These are phyloP conservation scores for Archilochus colubris DNA, from an alignment of 2,113 vertebrate species.

Conservation along the genomic window DNA sequence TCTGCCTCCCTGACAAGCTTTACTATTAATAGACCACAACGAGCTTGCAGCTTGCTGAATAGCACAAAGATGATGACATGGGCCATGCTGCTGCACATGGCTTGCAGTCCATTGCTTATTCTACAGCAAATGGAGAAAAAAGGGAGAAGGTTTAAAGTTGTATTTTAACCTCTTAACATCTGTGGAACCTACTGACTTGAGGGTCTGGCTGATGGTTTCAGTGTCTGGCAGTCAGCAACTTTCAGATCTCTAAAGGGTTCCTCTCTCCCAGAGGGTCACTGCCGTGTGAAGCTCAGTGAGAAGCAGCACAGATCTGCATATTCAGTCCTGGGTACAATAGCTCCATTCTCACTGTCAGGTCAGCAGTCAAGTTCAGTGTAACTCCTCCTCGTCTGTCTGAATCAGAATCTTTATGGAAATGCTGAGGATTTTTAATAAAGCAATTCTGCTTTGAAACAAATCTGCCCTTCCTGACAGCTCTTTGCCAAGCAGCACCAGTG, in stretches of 20 bases:
- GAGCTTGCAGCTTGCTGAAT: constrained; percentile 14
- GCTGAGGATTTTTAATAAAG: constrained; percentile 55
- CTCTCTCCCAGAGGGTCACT: neutral
- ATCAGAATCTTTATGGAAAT: constrained; percentile 58
- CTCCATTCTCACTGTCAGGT: constrained; percentile 67
- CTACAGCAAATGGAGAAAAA: neutral
- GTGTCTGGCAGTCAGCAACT: neutral
- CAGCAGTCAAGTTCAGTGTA: constrained; percentile 67
- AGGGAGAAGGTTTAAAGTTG: neutral
- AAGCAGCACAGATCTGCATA: constrained; percentile 54
- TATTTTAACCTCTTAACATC: neutral
- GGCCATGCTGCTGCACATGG: neutral
- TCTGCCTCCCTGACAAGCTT: constrained; percentile 8
- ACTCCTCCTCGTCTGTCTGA: constrained; percentile 56
- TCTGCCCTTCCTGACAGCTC: constrained; percentile 50
- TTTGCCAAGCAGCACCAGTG: neutral
- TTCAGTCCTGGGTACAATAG: constrained; percentile 63
- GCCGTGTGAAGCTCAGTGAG: neutral
- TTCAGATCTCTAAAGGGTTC: constrained; percentile 22
- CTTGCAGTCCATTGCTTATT: constrained; percentile 3
- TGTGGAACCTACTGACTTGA: neutral
- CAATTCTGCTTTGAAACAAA: constrained; percentile 33
- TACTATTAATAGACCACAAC: neutral
- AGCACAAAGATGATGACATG: constrained; percentile 2
- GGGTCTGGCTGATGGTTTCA: neutral